Evolutionary conservation across 2,888 invertebrate species (phyloP).

Genomic region (Odontothrips loti): DNA sequence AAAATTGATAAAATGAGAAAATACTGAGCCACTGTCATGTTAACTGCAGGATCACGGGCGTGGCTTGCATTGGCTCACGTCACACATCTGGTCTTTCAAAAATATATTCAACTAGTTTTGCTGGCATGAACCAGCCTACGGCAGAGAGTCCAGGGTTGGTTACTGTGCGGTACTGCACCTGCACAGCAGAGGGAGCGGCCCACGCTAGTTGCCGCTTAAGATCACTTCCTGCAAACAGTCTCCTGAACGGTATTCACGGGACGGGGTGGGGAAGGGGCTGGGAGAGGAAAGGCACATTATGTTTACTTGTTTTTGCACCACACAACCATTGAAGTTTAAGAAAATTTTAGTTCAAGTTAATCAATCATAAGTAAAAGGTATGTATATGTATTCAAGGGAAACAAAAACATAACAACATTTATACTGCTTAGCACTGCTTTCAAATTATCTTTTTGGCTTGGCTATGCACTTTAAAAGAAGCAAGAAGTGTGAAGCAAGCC

Average conservation of each 20-base stretch:
- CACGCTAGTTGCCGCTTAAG: constrained; percentile 20
- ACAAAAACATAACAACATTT: constrained; percentile 4
- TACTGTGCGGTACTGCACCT: constrained; percentile 16
- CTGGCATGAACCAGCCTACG: constrained; percentile 40
- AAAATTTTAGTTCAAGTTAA: not conserved
- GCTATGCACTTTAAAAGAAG: constrained; percentile 23
- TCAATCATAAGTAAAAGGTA: not conserved
- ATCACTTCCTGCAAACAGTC: constrained; percentile 26
- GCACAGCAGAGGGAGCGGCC: constrained; percentile 6
- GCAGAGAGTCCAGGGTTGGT: constrained; percentile 36
- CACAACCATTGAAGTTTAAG: constrained; percentile 22
- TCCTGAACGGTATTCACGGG: constrained; percentile 16
- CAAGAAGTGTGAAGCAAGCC: constrained; percentile 26
- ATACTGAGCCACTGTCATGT: constrained; percentile 51
- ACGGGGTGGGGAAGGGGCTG: constrained; percentile 23
- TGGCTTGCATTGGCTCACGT: constrained; percentile 37
- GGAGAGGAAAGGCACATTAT: constrained; percentile 23
- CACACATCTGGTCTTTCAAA: constrained; percentile 37
- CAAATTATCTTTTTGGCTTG: constrained; percentile 1
- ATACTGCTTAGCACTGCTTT: constrained; percentile 7
- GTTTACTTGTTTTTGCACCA: constrained; percentile 8
- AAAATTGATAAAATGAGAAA: constrained; percentile 55
- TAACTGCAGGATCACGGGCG: constrained; percentile 40
- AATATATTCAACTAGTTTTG: constrained; percentile 39
- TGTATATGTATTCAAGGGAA: not conserved